A percentile compares a stretch with the other conserved stretches of the same genome.
These are phyloP conservation scores for Stichopus horrens DNA, from an alignment of 53 echinoderm and acorn worm species.

Conservation along the genomic window DNA sequence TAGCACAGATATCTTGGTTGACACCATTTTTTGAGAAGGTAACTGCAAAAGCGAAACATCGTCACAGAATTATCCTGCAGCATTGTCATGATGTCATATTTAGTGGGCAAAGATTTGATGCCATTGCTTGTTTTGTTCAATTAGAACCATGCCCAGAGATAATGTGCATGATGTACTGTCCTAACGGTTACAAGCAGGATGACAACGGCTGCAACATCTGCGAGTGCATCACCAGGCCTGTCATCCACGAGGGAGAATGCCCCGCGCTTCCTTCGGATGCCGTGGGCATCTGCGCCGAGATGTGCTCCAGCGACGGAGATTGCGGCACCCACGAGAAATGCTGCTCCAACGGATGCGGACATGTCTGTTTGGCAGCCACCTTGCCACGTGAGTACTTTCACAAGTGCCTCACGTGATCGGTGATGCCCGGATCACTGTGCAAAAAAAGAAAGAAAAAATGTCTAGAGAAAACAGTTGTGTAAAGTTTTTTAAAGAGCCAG, in stretches of 20 bases:
- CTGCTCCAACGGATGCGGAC: constrained; percentile 50
- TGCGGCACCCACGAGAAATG: constrained; percentile 58
- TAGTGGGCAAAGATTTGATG: no score
- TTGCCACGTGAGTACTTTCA: constrained; percentile 5
- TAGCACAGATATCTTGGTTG: no score
- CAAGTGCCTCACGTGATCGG: no score
- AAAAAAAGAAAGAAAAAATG: no score
- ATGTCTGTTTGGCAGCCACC: constrained; percentile 39
- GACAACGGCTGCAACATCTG: constrained; percentile 65
- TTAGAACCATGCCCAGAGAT: constrained; percentile 42
- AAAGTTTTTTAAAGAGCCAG: no score
- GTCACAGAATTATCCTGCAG: no score
- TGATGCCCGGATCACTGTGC: no score
- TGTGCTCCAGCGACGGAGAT: constrained; percentile 58
- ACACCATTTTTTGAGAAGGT: no score
- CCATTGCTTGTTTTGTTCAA: no score
- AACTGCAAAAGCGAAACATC: no score
- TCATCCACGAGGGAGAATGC: constrained; percentile 45
- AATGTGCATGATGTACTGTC: constrained; percentile 64
- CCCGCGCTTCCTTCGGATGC: constrained; percentile 26
- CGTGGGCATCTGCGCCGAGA: constrained; percentile 57
- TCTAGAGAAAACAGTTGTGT: no score
- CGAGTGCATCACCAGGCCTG: constrained; percentile 46
- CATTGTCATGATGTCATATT: no score
- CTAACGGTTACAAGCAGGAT: constrained; percentile 58